phyloP scores from a whole-genome alignment of 2,113 vertebrate species.

The Seriola aureovittata region DNA sequence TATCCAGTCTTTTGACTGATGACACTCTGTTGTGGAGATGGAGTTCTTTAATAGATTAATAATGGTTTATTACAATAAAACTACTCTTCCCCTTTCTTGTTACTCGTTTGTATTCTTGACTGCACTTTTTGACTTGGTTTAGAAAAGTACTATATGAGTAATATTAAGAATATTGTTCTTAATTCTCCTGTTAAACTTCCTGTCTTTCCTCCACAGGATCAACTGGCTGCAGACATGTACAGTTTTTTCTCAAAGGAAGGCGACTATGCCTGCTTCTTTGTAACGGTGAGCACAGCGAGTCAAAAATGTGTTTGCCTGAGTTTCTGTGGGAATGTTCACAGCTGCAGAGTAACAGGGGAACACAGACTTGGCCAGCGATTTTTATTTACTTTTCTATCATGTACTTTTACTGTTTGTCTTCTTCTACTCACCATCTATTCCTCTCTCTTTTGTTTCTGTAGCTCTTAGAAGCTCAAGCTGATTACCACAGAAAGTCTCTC shows the following conservation, averaged over 20 bases:
- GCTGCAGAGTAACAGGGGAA: constrained; percentile 49
- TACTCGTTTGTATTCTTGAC: background rate
- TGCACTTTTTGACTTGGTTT: too few species aligned
- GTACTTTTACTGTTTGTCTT: constrained; percentile 38
- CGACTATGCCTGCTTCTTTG: constrained; percentile 93
- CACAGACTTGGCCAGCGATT: constrained; percentile 32
- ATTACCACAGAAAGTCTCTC: constrained; percentile 99
- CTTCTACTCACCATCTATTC: background rate
- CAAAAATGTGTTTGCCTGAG: constrained; percentile 22
- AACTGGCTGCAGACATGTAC: constrained; percentile 98
- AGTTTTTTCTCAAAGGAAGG: constrained; percentile 97
- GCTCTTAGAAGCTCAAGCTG: constrained; percentile 99
- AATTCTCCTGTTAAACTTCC: background rate
- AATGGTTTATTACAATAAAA: background rate
- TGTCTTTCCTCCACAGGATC: constrained; percentile 86
- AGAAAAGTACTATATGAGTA: background rate
- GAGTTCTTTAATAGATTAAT: background rate
- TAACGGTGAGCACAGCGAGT: constrained; percentile 87
- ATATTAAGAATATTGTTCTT: background rate
- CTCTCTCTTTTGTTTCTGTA: constrained; percentile 89
- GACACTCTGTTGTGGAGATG: background rate
- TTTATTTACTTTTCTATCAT: constrained; percentile 58
- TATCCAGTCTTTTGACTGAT: constrained; percentile 12
- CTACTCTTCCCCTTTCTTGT: background rate
- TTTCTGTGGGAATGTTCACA: constrained; percentile 64